phyloP scores from a whole-genome alignment of 2,113 vertebrate genomes.

The Mionectes macconnelli region DNA sequence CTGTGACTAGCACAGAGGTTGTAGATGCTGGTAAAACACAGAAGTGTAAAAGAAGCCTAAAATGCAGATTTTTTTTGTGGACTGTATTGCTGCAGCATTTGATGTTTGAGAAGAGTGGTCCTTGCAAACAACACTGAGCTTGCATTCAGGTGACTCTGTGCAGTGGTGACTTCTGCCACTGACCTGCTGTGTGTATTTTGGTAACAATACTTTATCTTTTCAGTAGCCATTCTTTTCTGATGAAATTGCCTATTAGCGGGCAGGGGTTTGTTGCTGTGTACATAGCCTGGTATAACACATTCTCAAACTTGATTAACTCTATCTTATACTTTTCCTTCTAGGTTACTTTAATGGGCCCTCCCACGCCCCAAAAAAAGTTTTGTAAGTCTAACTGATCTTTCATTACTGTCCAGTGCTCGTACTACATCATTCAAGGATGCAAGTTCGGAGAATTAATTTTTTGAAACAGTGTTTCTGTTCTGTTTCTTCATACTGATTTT shows the following conservation, averaged over 20 bases:
- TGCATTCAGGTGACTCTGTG: neutral
- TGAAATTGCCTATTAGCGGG: neutral
- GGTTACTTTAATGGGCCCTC: neutral
- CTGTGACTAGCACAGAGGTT: neutral
- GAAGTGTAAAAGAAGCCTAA: neutral
- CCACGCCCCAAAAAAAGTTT: rapidly evolving
- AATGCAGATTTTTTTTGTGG: rapidly evolving
- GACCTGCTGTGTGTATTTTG: neutral
- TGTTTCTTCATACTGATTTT: neutral
- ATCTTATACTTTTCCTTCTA: rapidly evolving
- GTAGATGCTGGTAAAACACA: neutral
- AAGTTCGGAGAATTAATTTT: neutral
- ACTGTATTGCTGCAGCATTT: neutral
- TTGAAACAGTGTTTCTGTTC: neutral
- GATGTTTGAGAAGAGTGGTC: rapidly evolving
- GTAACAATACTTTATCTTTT: neutral
- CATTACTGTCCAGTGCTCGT: neutral
- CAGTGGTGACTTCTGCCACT: neutral
- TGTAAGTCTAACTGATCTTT: neutral
- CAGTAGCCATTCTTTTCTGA: neutral
- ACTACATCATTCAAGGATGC: neutral
- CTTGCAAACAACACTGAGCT: neutral
- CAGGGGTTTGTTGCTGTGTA: neutral
- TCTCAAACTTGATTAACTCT: neutral
- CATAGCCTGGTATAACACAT: neutral